Base-by-base conservation (phyloP, 2,888 invertebrate species). In the Nemotelus pantherinus region DNA sequence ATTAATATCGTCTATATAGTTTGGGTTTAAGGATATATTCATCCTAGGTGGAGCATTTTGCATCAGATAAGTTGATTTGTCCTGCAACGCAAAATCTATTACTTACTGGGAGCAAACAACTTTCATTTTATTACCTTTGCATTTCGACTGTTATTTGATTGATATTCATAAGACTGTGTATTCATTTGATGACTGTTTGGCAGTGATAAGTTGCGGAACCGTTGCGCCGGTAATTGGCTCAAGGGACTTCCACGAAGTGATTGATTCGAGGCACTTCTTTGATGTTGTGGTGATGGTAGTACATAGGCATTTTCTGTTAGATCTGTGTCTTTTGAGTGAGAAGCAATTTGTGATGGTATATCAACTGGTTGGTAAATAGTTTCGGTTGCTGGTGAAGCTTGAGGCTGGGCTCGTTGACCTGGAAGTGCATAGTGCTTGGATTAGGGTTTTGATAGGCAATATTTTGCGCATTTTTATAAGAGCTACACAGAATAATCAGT, bases 1-100 rank as follows among this genome's bases (percentile, higher is more conserved):
- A 84, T 94, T 94, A 39, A 93, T 91, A 81, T 93, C 93, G 79
- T 93, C 93, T 58, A 90, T 89, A 84, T 89, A 87, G 80, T 87
- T 87, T 7, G 87, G 86, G 83, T 86, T 87, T 39, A 86, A 83
- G 2, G 86, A 86, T 3, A 86, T 85, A 82, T 86, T 86, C 77
- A 86, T 86, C 43, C 63, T 64, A 55, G 77, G 74, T 43, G 77
- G 70, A 25, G 77, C 74, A 43, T 25, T 57, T 60, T 79, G 78
- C 41, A 75, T 78, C 5, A 77, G 63, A 60, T 80, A 79, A 41
- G 44, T 65, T 2, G 45, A 2, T 9, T 76, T 64, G 6, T 76
- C 76, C 64, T 74, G 74, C 5, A 58, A 44, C 43, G 44, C 48
- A 63, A 47, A 47, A 1, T 53, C 53, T 53, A 53, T 53, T 1